These are phyloP conservation scores for Numenius phaeopus DNA, from an alignment of 2,797 vertebrate genomes.

Conservation along the genomic window DNA sequence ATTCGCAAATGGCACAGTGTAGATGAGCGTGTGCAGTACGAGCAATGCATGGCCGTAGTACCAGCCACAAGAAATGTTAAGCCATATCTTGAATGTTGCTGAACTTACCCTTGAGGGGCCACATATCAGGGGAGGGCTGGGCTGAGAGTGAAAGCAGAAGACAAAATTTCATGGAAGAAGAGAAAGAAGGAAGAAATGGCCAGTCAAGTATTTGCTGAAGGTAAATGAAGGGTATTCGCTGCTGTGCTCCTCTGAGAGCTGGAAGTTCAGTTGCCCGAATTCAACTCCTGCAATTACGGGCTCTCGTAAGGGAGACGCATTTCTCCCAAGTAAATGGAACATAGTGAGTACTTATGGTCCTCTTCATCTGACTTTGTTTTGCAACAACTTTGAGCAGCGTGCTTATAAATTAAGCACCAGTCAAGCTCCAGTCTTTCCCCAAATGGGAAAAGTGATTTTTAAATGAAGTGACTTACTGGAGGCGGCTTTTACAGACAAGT, in stretches of 20 bases:
- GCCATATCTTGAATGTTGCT: not conserved
- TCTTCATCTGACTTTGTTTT: constrained; percentile 21
- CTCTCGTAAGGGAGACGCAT: not conserved
- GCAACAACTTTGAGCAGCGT: not conserved
- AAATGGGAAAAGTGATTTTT: constrained; percentile 33
- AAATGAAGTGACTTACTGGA: constrained; percentile 11
- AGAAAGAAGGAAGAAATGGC: not conserved
- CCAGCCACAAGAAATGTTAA: not conserved
- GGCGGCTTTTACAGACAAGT: not conserved
- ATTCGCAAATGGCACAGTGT: not conserved
- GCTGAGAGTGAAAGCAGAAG: not conserved
- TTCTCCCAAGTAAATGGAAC: not conserved
- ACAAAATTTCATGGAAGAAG: not conserved
- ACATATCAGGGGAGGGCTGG: not conserved
- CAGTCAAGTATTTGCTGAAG: not conserved
- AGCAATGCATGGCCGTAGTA: not conserved
- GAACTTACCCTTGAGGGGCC: not conserved
- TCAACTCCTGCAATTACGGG: not conserved
- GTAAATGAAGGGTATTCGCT: not conserved
- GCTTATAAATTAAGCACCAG: constrained; percentile 37
- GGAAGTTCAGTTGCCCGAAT: not conserved
- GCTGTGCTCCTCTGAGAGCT: not conserved
- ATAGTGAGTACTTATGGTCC: not conserved
- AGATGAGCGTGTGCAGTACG: rapidly evolving
- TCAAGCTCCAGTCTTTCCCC: constrained; percentile 1